Conservation (phyloP, 2,113 vertebrate species). For the Vanacampus margaritifer region DNA sequence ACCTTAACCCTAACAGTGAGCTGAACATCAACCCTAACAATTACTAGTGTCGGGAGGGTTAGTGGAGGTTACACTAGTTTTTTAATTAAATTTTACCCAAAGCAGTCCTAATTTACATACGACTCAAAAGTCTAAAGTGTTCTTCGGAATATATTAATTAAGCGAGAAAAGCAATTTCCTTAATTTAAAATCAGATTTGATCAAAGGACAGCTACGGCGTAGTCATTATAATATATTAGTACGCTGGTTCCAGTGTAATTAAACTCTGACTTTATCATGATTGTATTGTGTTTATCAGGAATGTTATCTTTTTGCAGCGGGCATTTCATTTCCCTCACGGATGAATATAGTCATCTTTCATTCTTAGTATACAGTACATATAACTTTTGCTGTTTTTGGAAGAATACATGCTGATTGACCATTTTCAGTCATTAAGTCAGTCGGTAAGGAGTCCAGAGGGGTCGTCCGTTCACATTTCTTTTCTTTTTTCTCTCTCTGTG, state of each 20-base stretch:
- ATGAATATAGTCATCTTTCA: not conserved
- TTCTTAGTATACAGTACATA: not conserved
- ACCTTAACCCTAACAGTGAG: no score
- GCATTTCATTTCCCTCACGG: not conserved
- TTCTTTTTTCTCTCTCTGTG: no score
- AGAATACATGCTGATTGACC: no score
- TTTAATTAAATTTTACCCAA: not conserved
- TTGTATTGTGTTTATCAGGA: constrained; percentile 15
- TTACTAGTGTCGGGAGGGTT: no score
- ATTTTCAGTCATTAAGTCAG: no score
- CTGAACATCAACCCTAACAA: no score
- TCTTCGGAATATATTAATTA: not conserved
- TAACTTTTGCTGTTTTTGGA: no score
- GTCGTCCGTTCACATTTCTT: no score
- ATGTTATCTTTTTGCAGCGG: constrained; percentile 16
- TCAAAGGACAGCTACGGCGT: not conserved
- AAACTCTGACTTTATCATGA: not conserved
- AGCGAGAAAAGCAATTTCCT: not conserved
- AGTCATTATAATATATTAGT: not conserved
- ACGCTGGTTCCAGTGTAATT: not conserved
- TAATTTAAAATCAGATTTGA: not conserved
- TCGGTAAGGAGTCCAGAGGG: no score
- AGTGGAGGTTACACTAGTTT: no score
- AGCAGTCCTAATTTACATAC: not conserved
- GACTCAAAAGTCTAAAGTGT: not conserved